Evolutionary conservation across 2,797 vertebrate genomes (phyloP).

Genomic region (Hippoglossus hippoglossus): DNA sequence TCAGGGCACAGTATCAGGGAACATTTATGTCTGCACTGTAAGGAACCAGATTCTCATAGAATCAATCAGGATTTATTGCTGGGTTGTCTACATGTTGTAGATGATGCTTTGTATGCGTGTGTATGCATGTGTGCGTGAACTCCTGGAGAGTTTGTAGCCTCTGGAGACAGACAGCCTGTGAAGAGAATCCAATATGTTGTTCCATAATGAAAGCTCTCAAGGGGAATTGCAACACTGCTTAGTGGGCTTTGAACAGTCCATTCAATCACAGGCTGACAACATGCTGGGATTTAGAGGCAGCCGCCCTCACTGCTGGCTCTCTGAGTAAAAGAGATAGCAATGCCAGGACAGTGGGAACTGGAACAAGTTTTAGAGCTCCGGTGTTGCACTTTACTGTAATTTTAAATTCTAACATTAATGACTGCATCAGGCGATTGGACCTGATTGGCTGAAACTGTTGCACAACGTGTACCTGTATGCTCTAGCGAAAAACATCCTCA

Average conservation of each 20-base stretch:
- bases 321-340: conserved; percentile 63
- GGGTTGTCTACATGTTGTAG: conserved; percentile 36
- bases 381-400: conserved; percentile 5
- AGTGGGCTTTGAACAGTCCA: conserved; percentile 78
- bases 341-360: conserved; percentile 39
- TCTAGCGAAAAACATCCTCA: conserved; percentile 22
- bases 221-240: conserved; percentile 77
- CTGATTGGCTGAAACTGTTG: conserved; percentile 10
- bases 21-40: conserved; percentile 4
- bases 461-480: conserved; percentile 20
- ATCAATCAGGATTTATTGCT: conserved; percentile 33
- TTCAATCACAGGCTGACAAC: conserved; percentile 78
- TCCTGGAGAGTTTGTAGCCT: conserved; percentile 53
- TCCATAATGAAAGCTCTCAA: conserved; percentile 83
- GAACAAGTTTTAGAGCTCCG: conserved; percentile 46
- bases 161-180: conserved; percentile 63
- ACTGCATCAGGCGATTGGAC: conserved; percentile 34
- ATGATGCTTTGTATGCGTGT: conserved; percentile 18
- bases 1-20: background rate
- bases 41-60: conserved; percentile 36
- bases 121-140: conserved; percentile 37
- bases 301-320: conserved; percentile 46
- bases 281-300: conserved; percentile 76
- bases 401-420: conserved; percentile 29
- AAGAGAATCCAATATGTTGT: conserved; percentile 81